Evolutionary conservation across 2,797 vertebrate species (phyloP), one percentile per base, ranked within the genome.

Genomic region (Ceyx erithaca): DNA sequence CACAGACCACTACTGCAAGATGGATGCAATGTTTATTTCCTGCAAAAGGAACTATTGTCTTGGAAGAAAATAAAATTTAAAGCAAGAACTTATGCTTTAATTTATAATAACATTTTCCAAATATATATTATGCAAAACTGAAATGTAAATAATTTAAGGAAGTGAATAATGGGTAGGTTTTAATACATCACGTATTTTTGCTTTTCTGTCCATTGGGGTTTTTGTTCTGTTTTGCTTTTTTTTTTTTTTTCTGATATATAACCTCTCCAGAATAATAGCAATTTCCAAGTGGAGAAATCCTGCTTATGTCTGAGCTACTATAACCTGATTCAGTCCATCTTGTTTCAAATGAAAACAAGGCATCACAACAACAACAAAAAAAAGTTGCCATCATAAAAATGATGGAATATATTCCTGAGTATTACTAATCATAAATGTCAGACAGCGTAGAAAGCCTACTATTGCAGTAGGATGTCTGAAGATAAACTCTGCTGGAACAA

Each of bases 281-380:
- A 51, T 81, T 88, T 88, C 17, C 31, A 79, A 76, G 14, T 71
- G 48, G 14, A 90, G 33, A 71, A 86, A 86, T 62, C 41, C 11
- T 81, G 13, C 10, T 46, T 31, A 52, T 37, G 3, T 57, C 64
- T 79, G 15, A 79, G 25, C 28, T 79, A 41, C 63, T 55, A 18
- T 40, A 48, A 8, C 26, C 22, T 71, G 52, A 70, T 82, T 84
- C 33, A 51, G 21, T 43, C 62, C 15, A 69, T 83, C 86, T 94
- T 88, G 7, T 73, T 91, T 91, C 43, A 81, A 90, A 86, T 58
- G 37, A 88, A 91, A 93, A 90, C 35, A 69, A 84, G 43, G 72
- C n/a, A 87, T 41, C 54, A 75, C 12, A 68, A 57, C 46, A 37
- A 37, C 14, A 37, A 37, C 88, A 84, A 84, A 90, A 84, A 84